Conservation (phyloP, 2,888 invertebrate genomes). For the Amphipyra tragopoginis region DNA sequence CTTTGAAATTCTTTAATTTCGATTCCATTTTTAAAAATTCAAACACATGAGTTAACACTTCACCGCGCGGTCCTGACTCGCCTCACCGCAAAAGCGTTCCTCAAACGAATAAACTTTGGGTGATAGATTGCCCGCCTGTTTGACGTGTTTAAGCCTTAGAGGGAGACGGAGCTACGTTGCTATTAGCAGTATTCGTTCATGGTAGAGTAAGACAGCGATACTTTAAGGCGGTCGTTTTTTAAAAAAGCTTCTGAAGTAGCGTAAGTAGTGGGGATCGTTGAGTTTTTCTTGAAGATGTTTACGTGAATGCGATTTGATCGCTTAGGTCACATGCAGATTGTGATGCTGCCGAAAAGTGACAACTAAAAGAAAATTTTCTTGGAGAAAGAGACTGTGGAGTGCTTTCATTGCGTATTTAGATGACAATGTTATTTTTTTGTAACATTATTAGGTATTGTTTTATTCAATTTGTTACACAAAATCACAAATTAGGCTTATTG, state of each 20-base stretch:
- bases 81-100: slow-evolving; percentile 87
- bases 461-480: too few relatives aligned
- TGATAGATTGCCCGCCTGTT: slow-evolving; percentile 88
- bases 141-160: slow-evolving; percentile 84
- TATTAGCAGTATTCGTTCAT: slow-evolving; percentile 8
- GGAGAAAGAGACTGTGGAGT: not conserved
- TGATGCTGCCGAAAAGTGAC: slow-evolving; percentile 70
- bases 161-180: slow-evolving; percentile 68
- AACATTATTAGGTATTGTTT: too few relatives aligned
- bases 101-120: slow-evolving; percentile 88
- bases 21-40: slow-evolving; percentile 79
- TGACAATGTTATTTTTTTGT: too few relatives aligned
- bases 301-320: slow-evolving; percentile 88
- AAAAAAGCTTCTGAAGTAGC: slow-evolving; percentile 86
- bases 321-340: slow-evolving; percentile 74
- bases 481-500: too few relatives aligned
- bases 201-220: slow-evolving; percentile 70
- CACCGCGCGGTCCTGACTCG: slow-evolving; percentile 75
- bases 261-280: slow-evolving; percentile 89
- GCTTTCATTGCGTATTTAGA: not conserved
- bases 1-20: slow-evolving; percentile 81
- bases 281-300: slow-evolving; percentile 90
- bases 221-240: slow-evolving; percentile 82
- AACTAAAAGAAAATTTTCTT: slow-evolving; percentile 17
- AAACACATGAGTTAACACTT: slow-evolving; percentile 69